Percentiles rank a stretch among this genome's conserved stretches.
phyloP scores from a whole-genome alignment of 2,113 vertebrate genomes.

The Dascyllus trimaculatus region DNA sequence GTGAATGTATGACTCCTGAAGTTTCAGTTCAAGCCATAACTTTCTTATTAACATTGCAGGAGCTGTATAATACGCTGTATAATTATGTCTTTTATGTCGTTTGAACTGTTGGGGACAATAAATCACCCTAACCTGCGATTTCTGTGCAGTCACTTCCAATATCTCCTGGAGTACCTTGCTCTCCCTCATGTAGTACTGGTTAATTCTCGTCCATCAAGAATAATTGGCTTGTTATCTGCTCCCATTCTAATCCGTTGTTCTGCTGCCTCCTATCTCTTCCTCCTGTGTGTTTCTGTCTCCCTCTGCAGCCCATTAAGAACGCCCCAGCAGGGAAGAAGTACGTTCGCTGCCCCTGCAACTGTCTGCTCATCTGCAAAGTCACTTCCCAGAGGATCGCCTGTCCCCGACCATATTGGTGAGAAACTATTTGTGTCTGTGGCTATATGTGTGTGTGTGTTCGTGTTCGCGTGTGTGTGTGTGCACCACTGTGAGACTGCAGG shows the following conservation, averaged over 20 bases:
- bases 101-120: conserved; percentile 1
- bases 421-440: not conserved
- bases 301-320: conserved; percentile 92
- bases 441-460: not conserved
- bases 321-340: conserved; percentile 94
- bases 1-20: no score
- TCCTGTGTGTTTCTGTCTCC: conserved; percentile 52
- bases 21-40: not conserved
- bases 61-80: not conserved
- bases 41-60: not conserved
- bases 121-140: conserved; percentile 6
- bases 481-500: not conserved
- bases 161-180: conserved; percentile 20
- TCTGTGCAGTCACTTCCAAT: not conserved
- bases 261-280: conserved; percentile 28
- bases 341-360: conserved; percentile 93
- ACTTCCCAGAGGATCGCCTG: conserved; percentile 93
- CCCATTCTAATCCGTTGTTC: conserved; percentile 26
- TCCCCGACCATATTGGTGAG: conserved; percentile 92
- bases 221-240: conserved; percentile 65
- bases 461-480: not conserved
- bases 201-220: conserved; percentile 52
- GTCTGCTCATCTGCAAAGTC: conserved; percentile 94
- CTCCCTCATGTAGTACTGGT: conserved; percentile 2
- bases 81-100: conserved; percentile 2